Percentiles rank a stretch among this genome's conserved stretches.
phyloP scores from a whole-genome alignment of 92 coral and sea anemone species.

The Porites rus region DNA sequence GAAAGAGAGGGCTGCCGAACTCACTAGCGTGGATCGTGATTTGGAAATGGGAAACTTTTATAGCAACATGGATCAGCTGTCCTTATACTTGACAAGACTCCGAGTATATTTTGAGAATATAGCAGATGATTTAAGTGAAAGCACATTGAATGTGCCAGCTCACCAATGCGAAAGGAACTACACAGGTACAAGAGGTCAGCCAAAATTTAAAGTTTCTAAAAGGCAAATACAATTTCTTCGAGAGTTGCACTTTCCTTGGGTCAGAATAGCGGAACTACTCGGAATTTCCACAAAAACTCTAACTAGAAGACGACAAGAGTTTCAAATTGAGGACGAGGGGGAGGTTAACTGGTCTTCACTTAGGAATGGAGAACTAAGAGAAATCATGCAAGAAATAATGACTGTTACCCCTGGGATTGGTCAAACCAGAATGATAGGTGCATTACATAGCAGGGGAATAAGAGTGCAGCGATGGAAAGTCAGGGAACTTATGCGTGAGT shows the following conservation, averaged over 20 bases:
- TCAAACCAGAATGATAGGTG: constrained; percentile 45
- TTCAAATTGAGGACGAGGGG: constrained; percentile 42
- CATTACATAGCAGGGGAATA: constrained; percentile 47
- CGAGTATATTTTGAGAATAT: constrained; percentile 53
- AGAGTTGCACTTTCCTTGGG: constrained; percentile 32
- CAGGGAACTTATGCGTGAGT: constrained; percentile 29
- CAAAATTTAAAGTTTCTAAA: constrained; percentile 60
- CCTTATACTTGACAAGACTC: constrained; percentile 52
- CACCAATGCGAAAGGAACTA: constrained; percentile 45
- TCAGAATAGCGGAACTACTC: constrained; percentile 2
- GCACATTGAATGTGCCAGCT: constrained; percentile 21
- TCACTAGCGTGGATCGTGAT: constrained; percentile 35
- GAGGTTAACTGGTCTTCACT: constrained; percentile 50
- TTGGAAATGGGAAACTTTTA: constrained; percentile 64
- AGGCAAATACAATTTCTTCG: constrained; percentile 57
- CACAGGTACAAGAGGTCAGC: no score
- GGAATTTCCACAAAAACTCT: constrained; percentile 53
- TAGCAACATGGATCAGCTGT: constrained; percentile 66
- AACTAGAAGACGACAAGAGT: constrained; percentile 45
- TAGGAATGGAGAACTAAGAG: constrained; percentile 45
- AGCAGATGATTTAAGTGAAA: constrained; percentile 36
- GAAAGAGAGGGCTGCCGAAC: constrained; percentile 63
- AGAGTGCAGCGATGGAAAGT: constrained; percentile 50
- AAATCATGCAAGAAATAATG: constrained; percentile 55
- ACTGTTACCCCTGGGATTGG: constrained; percentile 48